A percentile compares a stretch with the other conserved stretches of the same genome.
These are phyloP conservation scores for Ladona fulva DNA, from an alignment of 1,140 invertebrate species.

Conservation along the genomic window DNA sequence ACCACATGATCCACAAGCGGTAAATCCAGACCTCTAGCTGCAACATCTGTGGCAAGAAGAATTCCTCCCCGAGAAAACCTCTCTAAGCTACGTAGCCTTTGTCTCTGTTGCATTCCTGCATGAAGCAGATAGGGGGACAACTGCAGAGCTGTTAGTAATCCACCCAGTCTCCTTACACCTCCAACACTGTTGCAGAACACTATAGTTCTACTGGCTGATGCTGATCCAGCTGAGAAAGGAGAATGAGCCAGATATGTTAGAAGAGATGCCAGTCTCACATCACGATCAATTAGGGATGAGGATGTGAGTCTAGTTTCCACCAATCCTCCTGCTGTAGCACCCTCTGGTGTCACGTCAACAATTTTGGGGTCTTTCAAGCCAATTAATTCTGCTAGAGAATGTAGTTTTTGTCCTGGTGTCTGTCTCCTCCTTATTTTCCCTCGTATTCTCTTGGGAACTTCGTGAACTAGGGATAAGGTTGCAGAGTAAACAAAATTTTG, in stretches of 20 bases:
- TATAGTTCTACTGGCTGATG: conserved; percentile 59
- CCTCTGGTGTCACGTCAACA: conserved; percentile 71
- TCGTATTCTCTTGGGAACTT: conserved; percentile 64
- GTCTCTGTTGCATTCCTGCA: conserved; percentile 90
- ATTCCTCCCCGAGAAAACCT: conserved; percentile 49
- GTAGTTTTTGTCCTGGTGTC: conserved; percentile 60
- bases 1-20: conserved; percentile 89
- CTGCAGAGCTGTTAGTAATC: conserved; percentile 69
- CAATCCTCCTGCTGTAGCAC: conserved; percentile 70
- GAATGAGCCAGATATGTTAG: not conserved
- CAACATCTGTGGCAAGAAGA: conserved; percentile 95
- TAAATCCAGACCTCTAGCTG: conserved; percentile 93
- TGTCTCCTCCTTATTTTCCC: conserved; percentile 51
- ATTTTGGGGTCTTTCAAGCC: conserved; percentile 84
- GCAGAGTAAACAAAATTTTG: conserved; percentile 98
- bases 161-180: conserved; percentile 75
- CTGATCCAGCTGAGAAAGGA: not conserved
- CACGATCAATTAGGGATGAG: not conserved
- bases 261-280: not conserved
- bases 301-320: conserved; percentile 71
- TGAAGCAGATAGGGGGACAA: conserved; percentile 78
- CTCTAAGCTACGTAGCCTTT: conserved; percentile 92
- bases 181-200: conserved; percentile 98
- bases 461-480: conserved; percentile 85
- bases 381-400: conserved; percentile 59